phyloP scores from a whole-genome alignment of 2,113 vertebrate genomes.

The Hyperopisus bebe region DNA sequence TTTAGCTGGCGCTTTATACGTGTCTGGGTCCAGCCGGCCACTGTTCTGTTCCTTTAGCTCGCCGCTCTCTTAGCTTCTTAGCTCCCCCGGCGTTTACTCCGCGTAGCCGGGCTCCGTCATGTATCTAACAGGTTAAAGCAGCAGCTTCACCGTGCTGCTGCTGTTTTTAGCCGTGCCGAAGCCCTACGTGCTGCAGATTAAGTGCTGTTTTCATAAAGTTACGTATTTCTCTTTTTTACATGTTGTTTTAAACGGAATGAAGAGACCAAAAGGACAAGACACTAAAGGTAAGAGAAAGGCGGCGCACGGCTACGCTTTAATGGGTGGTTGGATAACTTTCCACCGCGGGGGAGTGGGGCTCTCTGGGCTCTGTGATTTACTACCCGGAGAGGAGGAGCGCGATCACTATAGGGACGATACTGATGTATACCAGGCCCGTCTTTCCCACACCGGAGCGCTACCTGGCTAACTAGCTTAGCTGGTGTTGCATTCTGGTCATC shows the following conservation, averaged over 20 bases:
- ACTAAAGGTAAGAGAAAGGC: conserved; percentile 75
- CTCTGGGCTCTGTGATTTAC: not conserved
- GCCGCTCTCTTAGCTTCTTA: not conserved
- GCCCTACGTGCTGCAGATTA: not conserved
- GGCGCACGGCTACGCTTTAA: not conserved
- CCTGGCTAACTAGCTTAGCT: not conserved
- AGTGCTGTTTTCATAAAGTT: not conserved
- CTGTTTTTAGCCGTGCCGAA: not conserved
- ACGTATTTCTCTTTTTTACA: conserved; percentile 22
- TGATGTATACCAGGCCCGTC: not conserved
- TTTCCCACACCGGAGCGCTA: not conserved
- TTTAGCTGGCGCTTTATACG: not conserved
- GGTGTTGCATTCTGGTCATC: not conserved
- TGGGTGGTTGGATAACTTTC: not conserved
- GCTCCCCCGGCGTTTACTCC: not conserved
- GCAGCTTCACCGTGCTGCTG: not conserved
- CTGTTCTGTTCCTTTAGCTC: not conserved
- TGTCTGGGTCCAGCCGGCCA: not conserved
- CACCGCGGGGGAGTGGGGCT: not conserved
- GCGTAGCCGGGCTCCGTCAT: not conserved
- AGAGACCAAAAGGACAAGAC: conserved; percentile 92
- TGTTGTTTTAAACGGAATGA: conserved; percentile 38
- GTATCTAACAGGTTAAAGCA: not conserved
- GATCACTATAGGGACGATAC: not conserved
- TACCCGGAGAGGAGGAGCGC: not conserved